Evolutionary conservation across 1,140 invertebrate genomes (phyloP).

Genomic region (Ephestia elutella): DNA sequence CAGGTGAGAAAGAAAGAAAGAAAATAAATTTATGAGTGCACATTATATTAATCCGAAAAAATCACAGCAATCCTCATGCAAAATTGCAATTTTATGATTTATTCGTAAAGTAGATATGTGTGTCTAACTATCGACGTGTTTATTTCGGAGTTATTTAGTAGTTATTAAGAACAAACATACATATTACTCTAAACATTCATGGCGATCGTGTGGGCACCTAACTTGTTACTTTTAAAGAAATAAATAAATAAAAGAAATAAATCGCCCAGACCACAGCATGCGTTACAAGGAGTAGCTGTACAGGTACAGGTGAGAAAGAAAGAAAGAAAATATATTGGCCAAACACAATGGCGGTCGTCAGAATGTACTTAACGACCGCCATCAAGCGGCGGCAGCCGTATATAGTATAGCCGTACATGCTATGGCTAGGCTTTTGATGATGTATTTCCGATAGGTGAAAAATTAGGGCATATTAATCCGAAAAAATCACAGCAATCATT

Average conservation of each 20-base stretch:
- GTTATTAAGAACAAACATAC: too few relatives aligned
- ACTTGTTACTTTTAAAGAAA: slow-evolving; percentile 92
- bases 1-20: too few relatives aligned
- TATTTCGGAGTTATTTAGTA: neutral
- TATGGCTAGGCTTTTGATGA: slow-evolving; percentile 96
- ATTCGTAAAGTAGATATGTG: neutral
- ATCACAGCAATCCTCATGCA: neutral
- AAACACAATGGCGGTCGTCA: too few relatives aligned
- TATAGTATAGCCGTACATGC: slow-evolving; percentile 96
- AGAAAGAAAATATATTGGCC: too few relatives aligned
- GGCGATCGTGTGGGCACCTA: slow-evolving; percentile 99
- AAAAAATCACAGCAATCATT: neutral
- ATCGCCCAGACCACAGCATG: slow-evolving; percentile 84
- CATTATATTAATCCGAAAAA: neutral
- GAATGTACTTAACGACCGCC: too few relatives aligned
- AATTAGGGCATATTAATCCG: neutral
- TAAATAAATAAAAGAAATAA: too few relatives aligned
- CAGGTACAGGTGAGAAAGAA: neutral
- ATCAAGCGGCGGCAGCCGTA: slow-evolving; percentile 85
- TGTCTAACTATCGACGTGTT: neutral
- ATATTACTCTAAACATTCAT: slow-evolving; percentile 84
- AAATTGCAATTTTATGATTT: neutral
- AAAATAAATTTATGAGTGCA: slow-evolving; percentile 97
- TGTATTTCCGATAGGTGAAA: slow-evolving; percentile 90
- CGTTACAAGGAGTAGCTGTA: slow-evolving; percentile 87